A percentile compares a stretch with the other conserved stretches of the same genome.
Evolutionary conservation across 2,888 invertebrate genomes (phyloP).

Genomic region (Drosophila anomalipes): DNA sequence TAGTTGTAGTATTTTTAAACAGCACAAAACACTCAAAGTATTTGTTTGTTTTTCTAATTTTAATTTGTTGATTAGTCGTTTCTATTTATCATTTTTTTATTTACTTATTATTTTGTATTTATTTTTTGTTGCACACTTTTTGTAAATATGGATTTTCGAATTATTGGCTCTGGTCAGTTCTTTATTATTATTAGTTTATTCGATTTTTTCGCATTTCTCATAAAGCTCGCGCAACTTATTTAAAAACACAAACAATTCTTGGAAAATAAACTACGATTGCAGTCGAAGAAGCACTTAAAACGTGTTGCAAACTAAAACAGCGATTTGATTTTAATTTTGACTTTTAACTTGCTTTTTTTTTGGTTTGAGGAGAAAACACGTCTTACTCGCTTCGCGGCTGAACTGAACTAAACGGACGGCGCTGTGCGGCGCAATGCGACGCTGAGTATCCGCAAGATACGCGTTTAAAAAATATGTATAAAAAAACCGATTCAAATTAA

Average conservation of each 20-base stretch:
- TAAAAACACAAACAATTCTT: constrained; percentile 75
- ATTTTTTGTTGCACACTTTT: neutral
- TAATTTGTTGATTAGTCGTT: constrained; percentile 23
- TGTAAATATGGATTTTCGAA: neutral
- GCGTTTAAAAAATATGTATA: constrained; percentile 44
- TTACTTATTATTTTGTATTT: constrained; percentile 13
- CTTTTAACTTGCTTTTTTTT: constrained; percentile 22
- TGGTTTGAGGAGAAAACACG: constrained; percentile 82
- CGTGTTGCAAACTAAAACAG: constrained; percentile 76
- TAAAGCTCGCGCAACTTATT: constrained; percentile 63
- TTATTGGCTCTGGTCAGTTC: constrained; percentile 6
- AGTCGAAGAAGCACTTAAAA: constrained; percentile 80
- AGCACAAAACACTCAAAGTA: constrained; percentile 55
- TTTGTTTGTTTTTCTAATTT: constrained; percentile 15
- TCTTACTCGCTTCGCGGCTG: constrained; percentile 85
- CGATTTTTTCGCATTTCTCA: constrained; percentile 73
- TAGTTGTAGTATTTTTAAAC: constrained; percentile 1
- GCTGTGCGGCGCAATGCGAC: constrained; percentile 58
- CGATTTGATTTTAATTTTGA: constrained; percentile 47
- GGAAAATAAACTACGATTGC: constrained; percentile 39
- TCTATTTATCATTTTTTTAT: neutral
- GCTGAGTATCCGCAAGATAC: constrained; percentile 59
- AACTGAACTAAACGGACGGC: constrained; percentile 82
- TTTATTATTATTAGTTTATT: constrained; percentile 35
- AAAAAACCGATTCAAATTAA: constrained; percentile 44